phyloP scores from a whole-genome alignment of 2,797 vertebrate species.

The Lagorchestes hirsutus region DNA sequence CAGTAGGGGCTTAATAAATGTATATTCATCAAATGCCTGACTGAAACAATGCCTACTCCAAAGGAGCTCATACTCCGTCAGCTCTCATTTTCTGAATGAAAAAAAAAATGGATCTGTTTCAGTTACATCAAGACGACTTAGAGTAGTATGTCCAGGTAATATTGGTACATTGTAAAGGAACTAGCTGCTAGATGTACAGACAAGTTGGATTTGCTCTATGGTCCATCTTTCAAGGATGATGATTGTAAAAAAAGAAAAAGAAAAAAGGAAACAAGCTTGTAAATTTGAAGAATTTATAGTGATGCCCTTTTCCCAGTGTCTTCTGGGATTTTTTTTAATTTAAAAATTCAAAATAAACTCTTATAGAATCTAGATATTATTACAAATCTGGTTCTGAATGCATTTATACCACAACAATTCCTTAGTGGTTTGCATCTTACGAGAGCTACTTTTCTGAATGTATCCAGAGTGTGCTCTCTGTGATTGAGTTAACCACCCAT shows the following conservation, averaged over 20 bases:
- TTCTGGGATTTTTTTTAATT: not conserved
- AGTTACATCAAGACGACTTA: not conserved
- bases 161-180: not conserved
- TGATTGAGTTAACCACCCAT: not conserved
- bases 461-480: not conserved
- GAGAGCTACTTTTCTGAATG: not conserved
- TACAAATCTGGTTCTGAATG: not conserved
- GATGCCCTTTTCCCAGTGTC: not conserved
- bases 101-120: not conserved
- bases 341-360: not conserved
- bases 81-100: not conserved
- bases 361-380: not conserved
- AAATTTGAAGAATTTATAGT: not conserved
- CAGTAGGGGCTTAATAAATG: not conserved
- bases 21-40: not conserved
- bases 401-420: not conserved
- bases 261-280: not conserved
- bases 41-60: not conserved
- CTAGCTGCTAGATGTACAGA: not conserved
- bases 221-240: not conserved
- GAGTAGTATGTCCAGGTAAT: not conserved
- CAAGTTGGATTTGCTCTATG: not conserved
- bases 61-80: not conserved
- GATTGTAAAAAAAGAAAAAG: not conserved
- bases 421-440: not conserved